These are phyloP conservation scores for Pithys albifrons DNA, from an alignment of 2,113 vertebrate genomes.

Conservation along the genomic window DNA sequence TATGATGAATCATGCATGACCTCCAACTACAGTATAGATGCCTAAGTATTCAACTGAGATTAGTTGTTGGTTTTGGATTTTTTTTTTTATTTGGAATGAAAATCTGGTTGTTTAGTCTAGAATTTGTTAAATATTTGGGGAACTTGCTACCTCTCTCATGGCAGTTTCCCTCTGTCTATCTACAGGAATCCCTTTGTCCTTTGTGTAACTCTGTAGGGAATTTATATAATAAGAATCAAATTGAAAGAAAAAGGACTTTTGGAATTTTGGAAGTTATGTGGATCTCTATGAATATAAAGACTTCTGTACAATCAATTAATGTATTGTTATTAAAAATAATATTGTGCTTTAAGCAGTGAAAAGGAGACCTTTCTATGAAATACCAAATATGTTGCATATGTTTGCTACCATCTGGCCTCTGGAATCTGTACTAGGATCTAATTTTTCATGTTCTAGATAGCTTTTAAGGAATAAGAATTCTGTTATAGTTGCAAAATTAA, in stretches of 20 bases:
- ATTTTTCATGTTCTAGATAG: neutral
- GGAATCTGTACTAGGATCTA: neutral
- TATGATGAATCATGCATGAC: neutral
- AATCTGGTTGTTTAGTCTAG: neutral
- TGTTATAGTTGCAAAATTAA: neutral
- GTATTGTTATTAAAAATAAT: neutral
- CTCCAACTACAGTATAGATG: neutral
- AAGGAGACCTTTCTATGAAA: neutral
- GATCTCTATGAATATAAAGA: neutral
- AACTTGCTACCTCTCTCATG: neutral
- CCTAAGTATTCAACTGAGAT: neutral
- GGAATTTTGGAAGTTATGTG: neutral
- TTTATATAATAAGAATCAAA: neutral
- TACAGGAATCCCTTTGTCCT: neutral
- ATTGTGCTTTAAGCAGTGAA: neutral
- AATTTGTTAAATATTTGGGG: neutral
- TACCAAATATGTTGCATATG: neutral
- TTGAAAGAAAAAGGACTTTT: neutral
- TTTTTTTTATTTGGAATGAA: neutral
- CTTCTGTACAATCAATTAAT: neutral
- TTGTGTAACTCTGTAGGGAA: neutral
- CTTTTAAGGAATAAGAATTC: neutral
- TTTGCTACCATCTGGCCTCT: neutral
- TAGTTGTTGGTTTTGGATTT: neutral
- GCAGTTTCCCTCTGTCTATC: neutral